Evolutionary conservation across 2,888 invertebrate species (phyloP), one percentile per base, ranked within the genome.

Genomic region (Pseudococcus jackbeardsleyi): DNA sequence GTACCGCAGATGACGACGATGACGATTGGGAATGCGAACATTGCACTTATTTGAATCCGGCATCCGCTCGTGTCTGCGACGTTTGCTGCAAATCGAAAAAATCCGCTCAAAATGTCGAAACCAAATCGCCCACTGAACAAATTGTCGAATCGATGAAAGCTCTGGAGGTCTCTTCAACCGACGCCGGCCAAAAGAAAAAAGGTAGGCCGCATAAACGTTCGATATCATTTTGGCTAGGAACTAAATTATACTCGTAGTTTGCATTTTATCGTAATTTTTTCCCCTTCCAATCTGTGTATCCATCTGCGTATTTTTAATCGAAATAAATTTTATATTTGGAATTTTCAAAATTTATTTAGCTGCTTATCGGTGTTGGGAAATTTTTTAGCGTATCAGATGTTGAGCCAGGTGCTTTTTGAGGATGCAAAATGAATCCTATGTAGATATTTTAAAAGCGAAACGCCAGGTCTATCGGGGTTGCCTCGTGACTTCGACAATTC

Each of bases 41-140:
- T 91, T 98, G 97, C 91, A 98, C 97, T 0, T 97, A 95, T 91
- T 95, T 97, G 4, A 98, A 98, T 91, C 95, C 95, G 89, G 92
- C 95, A 0, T 95, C 95, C 26, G 94, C 95, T 0, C 94, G 95
- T 90, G 95, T 97, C 64, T 97, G 97, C 91, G 93, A 94, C 17
- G 94, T 97, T 86, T 98, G 97, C 91, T 97, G 97, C 91, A 96
- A 97, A 91, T 97, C 97, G 33, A 87, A 79, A 22, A 26, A 22
- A 26, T 1, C 68, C 26, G 12, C 12, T 5, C 26, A 33, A 33
- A 15, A 0, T 11, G 68, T 15, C 33, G 79, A 72, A 72, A 11
- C 72, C 0, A 26, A 72, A 26, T 26, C 59, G 19, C 19, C 59
- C 19, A 77, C 84, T 77, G 89, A 77, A 89, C 88, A 89, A 84